These are phyloP conservation scores for Microdon myrmicae DNA, from an alignment of 2,888 invertebrate species.

Conservation along the genomic window DNA sequence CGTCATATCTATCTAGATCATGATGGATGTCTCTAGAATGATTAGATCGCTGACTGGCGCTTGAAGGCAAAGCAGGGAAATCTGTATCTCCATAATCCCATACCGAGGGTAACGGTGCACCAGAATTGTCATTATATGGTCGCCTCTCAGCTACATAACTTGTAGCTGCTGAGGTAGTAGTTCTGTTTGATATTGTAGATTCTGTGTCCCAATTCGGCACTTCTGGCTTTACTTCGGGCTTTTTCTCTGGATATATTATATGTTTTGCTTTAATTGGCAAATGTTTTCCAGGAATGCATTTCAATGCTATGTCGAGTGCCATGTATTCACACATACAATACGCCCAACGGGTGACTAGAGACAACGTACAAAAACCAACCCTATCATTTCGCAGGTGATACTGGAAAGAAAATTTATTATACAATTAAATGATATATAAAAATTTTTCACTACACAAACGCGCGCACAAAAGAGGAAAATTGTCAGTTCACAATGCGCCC, in stretches of 20 bases:
- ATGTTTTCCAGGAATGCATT: slow-evolving; percentile 65
- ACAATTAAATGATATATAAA: too few relatives aligned
- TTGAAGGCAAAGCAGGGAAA: slow-evolving; percentile 22
- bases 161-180: too few relatives aligned
- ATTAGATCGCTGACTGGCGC: slow-evolving; percentile 28
- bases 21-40: slow-evolving; percentile 19
- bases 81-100: slow-evolving; percentile 43
- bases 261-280: slow-evolving; percentile 59
- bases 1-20: slow-evolving; percentile 31
- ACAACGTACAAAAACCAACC: slow-evolving; percentile 65
- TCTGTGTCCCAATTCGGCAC: slow-evolving; percentile 41
- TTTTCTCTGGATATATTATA: too few relatives aligned
- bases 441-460: too few relatives aligned
- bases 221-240: neutral
- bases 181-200: slow-evolving; percentile 4
- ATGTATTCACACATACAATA: slow-evolving; percentile 68
- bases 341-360: slow-evolving; percentile 66
- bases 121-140: too few relatives aligned
- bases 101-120: too few relatives aligned
- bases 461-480: too few relatives aligned
- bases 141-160: too few relatives aligned
- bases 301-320: slow-evolving; percentile 65
- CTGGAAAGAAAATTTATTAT: slow-evolving; percentile 60
- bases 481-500: too few relatives aligned
- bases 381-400: slow-evolving; percentile 65